Evolutionary conservation across 2,888 invertebrate species (phyloP).

Genomic region (Opisthograptis luteolata): DNA sequence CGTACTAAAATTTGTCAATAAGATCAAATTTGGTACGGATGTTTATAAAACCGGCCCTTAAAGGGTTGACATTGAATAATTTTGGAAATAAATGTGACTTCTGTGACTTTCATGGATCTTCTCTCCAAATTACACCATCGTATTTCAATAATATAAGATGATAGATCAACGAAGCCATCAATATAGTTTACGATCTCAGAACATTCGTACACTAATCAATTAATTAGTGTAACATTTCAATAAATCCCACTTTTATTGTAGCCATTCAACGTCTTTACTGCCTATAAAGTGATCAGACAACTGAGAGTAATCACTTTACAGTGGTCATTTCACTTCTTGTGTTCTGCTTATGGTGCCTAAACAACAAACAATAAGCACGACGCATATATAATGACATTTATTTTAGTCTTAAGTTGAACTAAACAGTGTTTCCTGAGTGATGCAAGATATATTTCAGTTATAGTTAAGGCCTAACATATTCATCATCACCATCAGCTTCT

Average conservation of each 20-base stretch:
- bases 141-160: background rate
- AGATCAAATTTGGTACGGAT: too few relatives aligned
- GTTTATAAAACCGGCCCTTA: too few relatives aligned
- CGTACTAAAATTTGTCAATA: too few relatives aligned
- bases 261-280: constrained; percentile 29
- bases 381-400: too few relatives aligned
- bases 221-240: constrained; percentile 28
- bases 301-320: constrained; percentile 10
- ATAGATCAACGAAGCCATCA: constrained; percentile 23
- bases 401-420: too few relatives aligned
- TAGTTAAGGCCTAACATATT: too few relatives aligned
- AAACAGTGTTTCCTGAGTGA: too few relatives aligned
- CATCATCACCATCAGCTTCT: too few relatives aligned
- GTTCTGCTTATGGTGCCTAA: background rate
- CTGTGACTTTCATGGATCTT: background rate
- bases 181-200: constrained; percentile 29
- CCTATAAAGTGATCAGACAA: constrained; percentile 29
- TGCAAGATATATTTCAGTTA: too few relatives aligned
- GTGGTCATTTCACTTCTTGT: background rate
- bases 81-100: too few relatives aligned
- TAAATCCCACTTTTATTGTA: constrained; percentile 37
- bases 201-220: constrained; percentile 34
- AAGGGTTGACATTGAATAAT: too few relatives aligned
- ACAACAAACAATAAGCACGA: too few relatives aligned
- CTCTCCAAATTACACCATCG: background rate